A percentile compares a stretch with the other conserved stretches of the same genome.
phyloP scores from a whole-genome alignment of 2,797 vertebrate species.

The Notamacropus eugenii region DNA sequence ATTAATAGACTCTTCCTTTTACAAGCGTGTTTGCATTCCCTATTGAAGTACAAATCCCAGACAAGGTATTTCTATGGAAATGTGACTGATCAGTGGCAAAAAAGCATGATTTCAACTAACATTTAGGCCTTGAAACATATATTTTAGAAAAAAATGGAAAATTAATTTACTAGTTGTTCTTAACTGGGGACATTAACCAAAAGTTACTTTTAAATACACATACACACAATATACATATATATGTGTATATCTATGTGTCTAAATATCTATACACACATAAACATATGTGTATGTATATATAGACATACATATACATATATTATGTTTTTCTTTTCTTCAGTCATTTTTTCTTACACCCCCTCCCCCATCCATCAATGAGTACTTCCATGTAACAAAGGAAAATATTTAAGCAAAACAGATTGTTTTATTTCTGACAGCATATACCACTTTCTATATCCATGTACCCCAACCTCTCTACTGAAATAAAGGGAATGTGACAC shows the following conservation, averaged over 20 bases:
- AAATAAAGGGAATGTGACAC: background rate
- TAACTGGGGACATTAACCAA: background rate
- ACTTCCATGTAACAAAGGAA: background rate
- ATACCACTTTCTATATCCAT: background rate
- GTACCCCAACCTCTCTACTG: background rate
- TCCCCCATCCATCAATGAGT: background rate
- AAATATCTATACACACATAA: background rate
- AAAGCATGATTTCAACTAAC: background rate
- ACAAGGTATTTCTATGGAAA: constrained; percentile 8
- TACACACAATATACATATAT: background rate
- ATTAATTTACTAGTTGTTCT: background rate
- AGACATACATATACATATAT: background rate
- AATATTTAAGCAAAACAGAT: background rate
- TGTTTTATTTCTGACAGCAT: background rate
- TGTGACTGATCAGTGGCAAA: background rate
- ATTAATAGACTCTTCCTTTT: background rate
- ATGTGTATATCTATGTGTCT: too few relatives aligned
- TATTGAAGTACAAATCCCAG: background rate
- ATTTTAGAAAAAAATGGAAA: background rate
- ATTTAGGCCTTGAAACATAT: background rate
- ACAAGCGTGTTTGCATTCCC: background rate
- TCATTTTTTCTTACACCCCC: background rate
- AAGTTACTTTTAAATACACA: background rate
- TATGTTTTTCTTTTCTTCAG: background rate
- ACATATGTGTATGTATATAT: background rate